phyloP scores from a whole-genome alignment of 2,113 vertebrate species.

The Cavia aperea region DNA sequence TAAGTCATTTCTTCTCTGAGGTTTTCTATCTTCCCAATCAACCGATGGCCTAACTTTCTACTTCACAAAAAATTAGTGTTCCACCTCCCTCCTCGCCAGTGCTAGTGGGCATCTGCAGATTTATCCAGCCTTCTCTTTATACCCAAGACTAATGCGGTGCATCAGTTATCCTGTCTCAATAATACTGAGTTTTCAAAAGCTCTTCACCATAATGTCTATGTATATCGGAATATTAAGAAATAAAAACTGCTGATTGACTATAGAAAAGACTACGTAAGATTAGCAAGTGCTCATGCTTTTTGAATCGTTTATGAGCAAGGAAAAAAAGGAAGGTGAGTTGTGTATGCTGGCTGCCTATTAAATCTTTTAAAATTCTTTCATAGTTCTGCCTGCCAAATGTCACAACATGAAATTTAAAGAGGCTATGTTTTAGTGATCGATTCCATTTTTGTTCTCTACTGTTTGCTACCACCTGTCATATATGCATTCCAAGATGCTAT shows the following conservation, averaged over 20 bases:
- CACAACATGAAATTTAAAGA: constrained; percentile 62
- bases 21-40: constrained; percentile 27
- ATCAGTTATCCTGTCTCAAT: neutral
- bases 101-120: neutral
- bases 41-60: neutral
- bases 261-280: constrained; percentile 47
- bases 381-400: constrained; percentile 57
- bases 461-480: constrained; percentile 11
- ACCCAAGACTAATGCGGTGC: neutral
- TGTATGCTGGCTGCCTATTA: constrained; percentile 31
- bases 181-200: neutral
- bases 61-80: constrained; percentile 35
- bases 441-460: constrained; percentile 53
- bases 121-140: neutral
- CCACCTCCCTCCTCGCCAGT: neutral
- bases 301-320: constrained; percentile 50
- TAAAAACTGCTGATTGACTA: constrained; percentile 50
- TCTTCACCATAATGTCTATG: constrained; percentile 17
- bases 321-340: constrained; percentile 60
- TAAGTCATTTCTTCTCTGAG: neutral
- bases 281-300: constrained; percentile 52
- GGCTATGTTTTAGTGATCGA: constrained; percentile 40
- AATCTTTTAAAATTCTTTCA: constrained; percentile 64
- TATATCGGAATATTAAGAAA: constrained; percentile 52
- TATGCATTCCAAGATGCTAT: constrained; percentile 11